A percentile compares a stretch with the other conserved stretches of the same genome.
Evolutionary conservation across 2,113 vertebrate species (phyloP).

Genomic region (Thinocorus orbignyianus): DNA sequence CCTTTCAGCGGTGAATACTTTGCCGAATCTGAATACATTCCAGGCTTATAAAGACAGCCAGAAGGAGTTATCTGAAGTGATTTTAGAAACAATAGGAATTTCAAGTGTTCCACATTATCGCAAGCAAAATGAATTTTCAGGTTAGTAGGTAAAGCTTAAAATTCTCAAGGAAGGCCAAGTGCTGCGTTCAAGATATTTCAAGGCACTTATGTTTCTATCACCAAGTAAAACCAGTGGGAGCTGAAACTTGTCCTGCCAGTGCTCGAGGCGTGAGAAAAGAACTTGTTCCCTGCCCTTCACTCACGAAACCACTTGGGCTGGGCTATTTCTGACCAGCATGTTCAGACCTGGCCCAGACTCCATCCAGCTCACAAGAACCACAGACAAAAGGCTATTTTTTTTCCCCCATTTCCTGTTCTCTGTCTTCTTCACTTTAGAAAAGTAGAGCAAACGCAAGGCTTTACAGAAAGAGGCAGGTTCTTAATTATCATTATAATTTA

Average conservation of each 20-base stretch:
- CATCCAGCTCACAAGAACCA: accelerated
- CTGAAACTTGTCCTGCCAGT: neutral
- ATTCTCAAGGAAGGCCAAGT: neutral
- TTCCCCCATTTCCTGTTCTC: neutral
- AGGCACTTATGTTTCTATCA: neutral
- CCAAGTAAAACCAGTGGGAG: neutral
- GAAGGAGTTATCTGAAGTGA: neutral
- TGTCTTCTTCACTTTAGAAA: neutral
- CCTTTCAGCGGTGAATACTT: neutral
- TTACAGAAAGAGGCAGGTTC: neutral
- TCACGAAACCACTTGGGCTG: neutral
- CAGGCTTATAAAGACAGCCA: neutral
- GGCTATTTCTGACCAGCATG: accelerated
- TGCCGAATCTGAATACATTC: neutral
- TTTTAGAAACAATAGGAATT: neutral
- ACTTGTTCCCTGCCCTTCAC: neutral
- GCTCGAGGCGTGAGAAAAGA: neutral
- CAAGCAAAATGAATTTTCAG: neutral
- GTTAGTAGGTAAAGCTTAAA: neutral
- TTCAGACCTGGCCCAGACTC: accelerated
- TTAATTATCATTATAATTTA: slow-evolving; percentile 25
- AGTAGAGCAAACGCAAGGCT: neutral
- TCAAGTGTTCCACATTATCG: neutral
- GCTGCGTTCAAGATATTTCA: no score
- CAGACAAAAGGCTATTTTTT: accelerated